Evolutionary conservation across 2,888 invertebrate species (phyloP).

Genomic region (Parapristionchus giblindavisi): DNA sequence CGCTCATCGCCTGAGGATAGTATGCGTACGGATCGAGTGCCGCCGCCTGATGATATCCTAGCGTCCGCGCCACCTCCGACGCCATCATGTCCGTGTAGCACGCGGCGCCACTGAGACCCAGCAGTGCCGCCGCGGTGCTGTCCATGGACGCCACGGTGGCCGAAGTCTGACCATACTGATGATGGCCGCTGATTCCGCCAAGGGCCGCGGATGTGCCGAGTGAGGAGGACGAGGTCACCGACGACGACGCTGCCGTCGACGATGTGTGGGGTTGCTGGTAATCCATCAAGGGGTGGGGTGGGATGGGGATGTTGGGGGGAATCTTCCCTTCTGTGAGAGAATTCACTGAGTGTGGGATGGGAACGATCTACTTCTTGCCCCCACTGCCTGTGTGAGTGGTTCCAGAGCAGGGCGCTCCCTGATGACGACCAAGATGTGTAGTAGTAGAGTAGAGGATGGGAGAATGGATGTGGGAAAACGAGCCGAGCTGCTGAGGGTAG

Average conservation of each 20-base stretch:
- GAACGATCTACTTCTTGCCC: constrained; percentile 12
- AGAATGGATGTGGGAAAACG: constrained; percentile 19
- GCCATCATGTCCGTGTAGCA: neutral
- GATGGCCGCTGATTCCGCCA: constrained; percentile 23
- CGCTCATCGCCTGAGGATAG: neutral
- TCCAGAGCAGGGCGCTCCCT: neutral
- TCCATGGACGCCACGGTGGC: constrained; percentile 21
- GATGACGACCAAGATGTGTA: too few species aligned
- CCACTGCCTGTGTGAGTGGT: neutral
- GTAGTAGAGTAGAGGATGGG: neutral
- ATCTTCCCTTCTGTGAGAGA: constrained; percentile 31
- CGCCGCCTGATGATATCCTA: neutral
- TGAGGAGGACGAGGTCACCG: neutral
- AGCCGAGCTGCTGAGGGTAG: neutral
- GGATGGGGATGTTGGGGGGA: constrained; percentile 5
- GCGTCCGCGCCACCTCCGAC: neutral
- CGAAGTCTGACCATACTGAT: constrained; percentile 38
- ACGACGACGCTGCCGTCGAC: neutral
- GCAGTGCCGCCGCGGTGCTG: constrained; percentile 25
- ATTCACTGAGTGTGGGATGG: constrained; percentile 35
- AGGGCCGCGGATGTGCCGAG: neutral
- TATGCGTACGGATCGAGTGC: constrained; percentile 34
- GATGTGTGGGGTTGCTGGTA: constrained; percentile 11
- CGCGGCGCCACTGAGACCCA: constrained; percentile 23
- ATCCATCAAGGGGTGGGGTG: constrained; percentile 6